Conservation (phyloP, 2,797 vertebrate species). For the Crocodylus rhombifer region DNA sequence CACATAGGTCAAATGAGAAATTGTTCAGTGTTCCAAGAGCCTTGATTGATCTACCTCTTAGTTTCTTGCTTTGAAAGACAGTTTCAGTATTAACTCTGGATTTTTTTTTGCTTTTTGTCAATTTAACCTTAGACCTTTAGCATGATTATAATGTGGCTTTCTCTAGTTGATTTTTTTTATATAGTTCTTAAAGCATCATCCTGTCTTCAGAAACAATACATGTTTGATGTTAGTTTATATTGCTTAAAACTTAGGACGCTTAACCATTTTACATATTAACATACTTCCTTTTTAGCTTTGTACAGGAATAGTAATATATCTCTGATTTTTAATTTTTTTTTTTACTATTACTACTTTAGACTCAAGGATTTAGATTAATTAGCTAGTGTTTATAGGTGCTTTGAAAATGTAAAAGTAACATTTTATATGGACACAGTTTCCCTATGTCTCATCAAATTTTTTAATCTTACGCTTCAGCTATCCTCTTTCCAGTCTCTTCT, state of each 20-base stretch:
- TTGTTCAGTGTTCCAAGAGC: neutral
- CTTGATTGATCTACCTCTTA: neutral
- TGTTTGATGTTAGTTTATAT: neutral
- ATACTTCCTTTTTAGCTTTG: neutral
- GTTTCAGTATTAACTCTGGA: neutral
- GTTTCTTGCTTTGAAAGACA: neutral
- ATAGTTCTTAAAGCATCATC: neutral
- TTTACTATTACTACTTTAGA: neutral
- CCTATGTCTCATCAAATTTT: neutral
- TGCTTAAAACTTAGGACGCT: neutral
- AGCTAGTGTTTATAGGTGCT: neutral
- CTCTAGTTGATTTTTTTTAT: neutral
- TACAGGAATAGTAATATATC: neutral
- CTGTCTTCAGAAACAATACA: neutral
- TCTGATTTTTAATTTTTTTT: neutral
- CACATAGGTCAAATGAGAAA: neutral
- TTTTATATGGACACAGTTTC: neutral
- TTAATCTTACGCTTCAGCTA: neutral
- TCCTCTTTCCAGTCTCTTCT: neutral
- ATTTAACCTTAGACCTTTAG: neutral
- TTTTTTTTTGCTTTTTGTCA: neutral
- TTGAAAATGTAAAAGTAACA: neutral
- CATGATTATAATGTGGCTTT: neutral
- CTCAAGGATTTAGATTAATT: slow-evolving; percentile 14
- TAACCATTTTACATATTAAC: neutral